phyloP scores from a whole-genome alignment of 2,888 invertebrate genomes.

The Eilema caniola region DNA sequence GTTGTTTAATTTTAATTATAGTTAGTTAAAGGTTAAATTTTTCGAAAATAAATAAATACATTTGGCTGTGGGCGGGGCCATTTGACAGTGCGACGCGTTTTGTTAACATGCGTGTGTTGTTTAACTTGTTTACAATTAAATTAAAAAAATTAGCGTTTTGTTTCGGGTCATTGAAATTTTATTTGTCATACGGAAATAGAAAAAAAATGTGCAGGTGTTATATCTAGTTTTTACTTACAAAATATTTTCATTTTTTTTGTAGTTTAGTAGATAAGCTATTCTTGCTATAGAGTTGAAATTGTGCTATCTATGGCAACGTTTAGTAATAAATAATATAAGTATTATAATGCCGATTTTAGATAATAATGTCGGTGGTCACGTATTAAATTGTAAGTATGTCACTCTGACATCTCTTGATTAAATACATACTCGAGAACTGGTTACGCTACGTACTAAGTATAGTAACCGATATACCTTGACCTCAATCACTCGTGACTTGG shows the following conservation, averaged over 20 bases:
- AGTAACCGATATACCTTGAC: no score
- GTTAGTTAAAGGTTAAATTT: conserved; percentile 59
- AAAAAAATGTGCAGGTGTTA: background rate
- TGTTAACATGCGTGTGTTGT: conserved; percentile 24
- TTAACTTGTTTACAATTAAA: background rate
- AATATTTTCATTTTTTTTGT: conserved; percentile 5
- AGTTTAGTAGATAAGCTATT: background rate
- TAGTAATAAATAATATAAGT: no score
- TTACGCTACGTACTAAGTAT: no score
- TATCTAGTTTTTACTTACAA: conserved; percentile 17
- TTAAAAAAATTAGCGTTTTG: conserved; percentile 16
- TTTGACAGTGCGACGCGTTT: conserved; percentile 56
- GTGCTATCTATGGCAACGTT: background rate
- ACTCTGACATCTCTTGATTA: no score
- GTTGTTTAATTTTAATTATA: conserved; percentile 57
- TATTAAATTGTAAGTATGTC: no score
- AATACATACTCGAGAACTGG: no score
- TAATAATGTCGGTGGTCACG: no score
- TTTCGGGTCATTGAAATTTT: conserved; percentile 3
- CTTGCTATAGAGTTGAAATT: background rate
- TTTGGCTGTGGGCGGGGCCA: conserved; percentile 59
- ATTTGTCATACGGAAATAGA: background rate
- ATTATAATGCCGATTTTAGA: no score
- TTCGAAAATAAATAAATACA: conserved; percentile 76
- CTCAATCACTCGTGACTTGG: no score